phyloP scores from a whole-genome alignment of 2,888 invertebrate species.

The Autographa pulchrina region DNA sequence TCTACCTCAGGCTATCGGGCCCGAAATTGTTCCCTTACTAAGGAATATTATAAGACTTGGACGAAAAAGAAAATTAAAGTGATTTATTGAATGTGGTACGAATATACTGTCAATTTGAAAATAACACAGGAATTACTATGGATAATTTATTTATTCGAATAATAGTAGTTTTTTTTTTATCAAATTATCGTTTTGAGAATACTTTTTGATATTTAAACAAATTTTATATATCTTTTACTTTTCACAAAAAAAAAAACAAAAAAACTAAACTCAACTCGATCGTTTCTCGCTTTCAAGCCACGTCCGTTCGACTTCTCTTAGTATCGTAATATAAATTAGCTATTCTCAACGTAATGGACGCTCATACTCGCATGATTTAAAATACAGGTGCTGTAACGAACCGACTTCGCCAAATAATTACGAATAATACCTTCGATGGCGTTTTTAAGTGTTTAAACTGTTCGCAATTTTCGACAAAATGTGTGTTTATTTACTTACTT shows the following conservation, averaged over 20 bases:
- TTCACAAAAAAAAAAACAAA: not conserved
- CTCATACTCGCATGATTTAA: slow-evolving; percentile 65
- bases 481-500: slow-evolving; percentile 25
- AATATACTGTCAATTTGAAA: too few relatives aligned
- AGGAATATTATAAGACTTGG: slow-evolving; percentile 17
- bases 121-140: too few relatives aligned
- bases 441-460: slow-evolving; percentile 58
- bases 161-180: too few relatives aligned
- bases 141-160: too few relatives aligned
- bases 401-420: slow-evolving; percentile 62
- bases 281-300: not conserved
- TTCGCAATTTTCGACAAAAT: slow-evolving; percentile 48
- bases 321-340: slow-evolving; percentile 61
- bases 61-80: not conserved
- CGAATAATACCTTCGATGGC: slow-evolving; percentile 59
- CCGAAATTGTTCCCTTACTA: slow-evolving; percentile 52
- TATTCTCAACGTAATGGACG: slow-evolving; percentile 58
- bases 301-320: slow-evolving; percentile 42
- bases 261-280: not conserved
- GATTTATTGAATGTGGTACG: not conserved
- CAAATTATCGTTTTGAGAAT: too few relatives aligned
- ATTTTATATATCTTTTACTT: too few relatives aligned
- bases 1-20: slow-evolving; percentile 68
- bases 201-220: too few relatives aligned
- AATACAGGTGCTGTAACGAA: slow-evolving; percentile 67